A percentile compares a stretch with the other conserved stretches of the same genome.
phyloP scores from a whole-genome alignment of 2,113 vertebrate genomes.

The Pedionomus torquatus region DNA sequence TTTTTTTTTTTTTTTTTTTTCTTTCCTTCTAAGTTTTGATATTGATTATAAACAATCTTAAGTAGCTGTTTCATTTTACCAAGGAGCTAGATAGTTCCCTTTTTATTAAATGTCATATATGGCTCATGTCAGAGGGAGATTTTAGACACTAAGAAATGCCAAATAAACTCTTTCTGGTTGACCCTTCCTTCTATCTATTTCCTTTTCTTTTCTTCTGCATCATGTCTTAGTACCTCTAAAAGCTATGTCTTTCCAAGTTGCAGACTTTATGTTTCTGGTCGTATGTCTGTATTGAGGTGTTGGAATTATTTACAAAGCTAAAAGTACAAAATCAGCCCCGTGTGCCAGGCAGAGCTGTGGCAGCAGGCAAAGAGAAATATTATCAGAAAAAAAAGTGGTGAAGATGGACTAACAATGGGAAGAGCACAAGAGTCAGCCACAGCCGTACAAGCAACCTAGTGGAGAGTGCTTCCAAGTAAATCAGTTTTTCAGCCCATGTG shows the following conservation, averaged over 20 bases:
- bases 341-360: background rate
- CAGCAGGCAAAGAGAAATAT: background rate
- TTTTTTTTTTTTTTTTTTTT: background rate
- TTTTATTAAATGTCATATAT: background rate
- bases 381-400: background rate
- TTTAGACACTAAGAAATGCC: background rate
- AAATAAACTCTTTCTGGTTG: background rate
- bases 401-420: background rate
- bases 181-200: background rate
- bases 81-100: background rate
- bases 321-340: background rate
- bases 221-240: background rate
- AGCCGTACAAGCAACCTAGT: background rate
- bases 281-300: accelerated
- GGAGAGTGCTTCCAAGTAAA: background rate
- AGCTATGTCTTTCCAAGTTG: background rate
- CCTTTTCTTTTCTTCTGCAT: background rate
- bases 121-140: background rate
- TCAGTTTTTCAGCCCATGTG: background rate
- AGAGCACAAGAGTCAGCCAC: background rate
- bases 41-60: background rate
- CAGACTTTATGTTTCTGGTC: background rate
- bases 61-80: background rate
- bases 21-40: background rate
- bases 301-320: background rate